Percentiles rank a stretch among this genome's conserved stretches.
Evolutionary conservation across 2,797 vertebrate species (phyloP).

Genomic region (Simalia tracyae): DNA sequence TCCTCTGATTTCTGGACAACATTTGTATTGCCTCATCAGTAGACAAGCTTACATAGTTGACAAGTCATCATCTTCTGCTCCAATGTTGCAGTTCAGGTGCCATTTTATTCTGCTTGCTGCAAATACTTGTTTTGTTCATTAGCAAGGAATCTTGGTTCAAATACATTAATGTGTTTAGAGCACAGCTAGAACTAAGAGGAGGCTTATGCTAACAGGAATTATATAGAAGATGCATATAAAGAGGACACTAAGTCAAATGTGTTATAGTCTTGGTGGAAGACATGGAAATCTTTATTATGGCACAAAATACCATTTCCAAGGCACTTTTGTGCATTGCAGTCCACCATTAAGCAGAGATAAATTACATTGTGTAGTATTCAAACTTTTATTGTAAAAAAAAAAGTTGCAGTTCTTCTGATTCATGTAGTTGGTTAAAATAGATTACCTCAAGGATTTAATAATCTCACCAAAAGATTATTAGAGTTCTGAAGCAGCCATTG

Average conservation of each 20-base stretch:
- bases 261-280: background rate
- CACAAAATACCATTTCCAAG: background rate
- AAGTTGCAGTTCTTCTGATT: background rate
- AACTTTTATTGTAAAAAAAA: background rate
- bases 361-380: background rate
- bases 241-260: too few species aligned
- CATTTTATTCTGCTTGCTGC: background rate
- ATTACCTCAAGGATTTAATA: background rate
- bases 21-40: background rate
- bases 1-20: background rate
- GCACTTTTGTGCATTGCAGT: background rate
- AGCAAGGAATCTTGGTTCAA: background rate
- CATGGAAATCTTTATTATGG: background rate
- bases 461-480: background rate
- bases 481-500: background rate
- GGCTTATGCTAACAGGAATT: background rate
- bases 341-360: background rate
- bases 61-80: background rate
- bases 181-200: background rate
- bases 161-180: background rate
- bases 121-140: background rate
- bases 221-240: background rate
- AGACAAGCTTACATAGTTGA: background rate
- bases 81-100: background rate
- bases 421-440: background rate